These are phyloP conservation scores for Vesta saturnalis DNA, from an alignment of 2,888 invertebrate species.

Conservation along the genomic window DNA sequence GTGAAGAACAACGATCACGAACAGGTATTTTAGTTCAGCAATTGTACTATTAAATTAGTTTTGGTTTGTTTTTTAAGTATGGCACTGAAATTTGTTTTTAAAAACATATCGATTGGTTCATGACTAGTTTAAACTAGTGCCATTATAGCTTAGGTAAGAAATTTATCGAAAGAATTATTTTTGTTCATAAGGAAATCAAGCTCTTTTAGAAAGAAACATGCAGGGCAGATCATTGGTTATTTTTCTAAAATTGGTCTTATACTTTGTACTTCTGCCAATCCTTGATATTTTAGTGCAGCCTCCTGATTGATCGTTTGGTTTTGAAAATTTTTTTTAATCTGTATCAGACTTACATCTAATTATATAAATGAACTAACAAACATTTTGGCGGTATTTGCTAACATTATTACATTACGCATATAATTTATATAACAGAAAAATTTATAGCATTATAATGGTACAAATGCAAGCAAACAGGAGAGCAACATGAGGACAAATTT, in stretches of 20 bases:
- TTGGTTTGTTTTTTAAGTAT: constrained; percentile 23
- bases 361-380: constrained; percentile 10
- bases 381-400: constrained; percentile 29
- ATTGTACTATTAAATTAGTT: constrained; percentile 29
- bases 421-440: background rate
- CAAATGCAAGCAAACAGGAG: background rate
- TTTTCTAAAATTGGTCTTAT: constrained; percentile 38
- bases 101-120: constrained; percentile 28
- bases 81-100: constrained; percentile 25
- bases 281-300: constrained; percentile 34
- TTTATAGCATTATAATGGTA: background rate
- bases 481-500: constrained; percentile 36
- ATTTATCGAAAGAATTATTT: too few species aligned
- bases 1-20: constrained; percentile 35
- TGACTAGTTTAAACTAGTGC: constrained; percentile 36
- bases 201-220: constrained; percentile 12
- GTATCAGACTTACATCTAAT: constrained; percentile 38
- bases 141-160: constrained; percentile 9
- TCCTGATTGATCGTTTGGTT: too few species aligned
- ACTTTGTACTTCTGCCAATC: constrained; percentile 37
- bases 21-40: constrained; percentile 25
- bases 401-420: constrained; percentile 19
- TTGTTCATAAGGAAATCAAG: background rate
- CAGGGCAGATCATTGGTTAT: constrained; percentile 31
- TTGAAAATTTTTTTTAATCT: constrained; percentile 21